Evolutionary conservation across 2,113 vertebrate genomes (phyloP).

Genomic region (Lophotis ruficrista): DNA sequence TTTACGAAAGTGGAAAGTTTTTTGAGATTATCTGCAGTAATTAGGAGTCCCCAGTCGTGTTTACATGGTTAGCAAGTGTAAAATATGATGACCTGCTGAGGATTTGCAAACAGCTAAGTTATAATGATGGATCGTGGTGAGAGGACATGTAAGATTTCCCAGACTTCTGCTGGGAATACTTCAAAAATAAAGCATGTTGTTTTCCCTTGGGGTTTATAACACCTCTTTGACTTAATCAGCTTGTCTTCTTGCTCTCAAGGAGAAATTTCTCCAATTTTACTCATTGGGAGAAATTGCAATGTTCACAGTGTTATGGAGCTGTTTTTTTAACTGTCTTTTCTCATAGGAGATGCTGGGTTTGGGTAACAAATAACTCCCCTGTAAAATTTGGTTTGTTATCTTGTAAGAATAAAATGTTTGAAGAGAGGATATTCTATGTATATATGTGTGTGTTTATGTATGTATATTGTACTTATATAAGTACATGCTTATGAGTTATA

Average conservation of each 20-base stretch:
- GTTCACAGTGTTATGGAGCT: not conserved
- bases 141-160: conserved; percentile 64
- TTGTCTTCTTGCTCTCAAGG: conserved; percentile 68
- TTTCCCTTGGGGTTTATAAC: conserved; percentile 68
- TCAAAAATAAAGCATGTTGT: conserved; percentile 69
- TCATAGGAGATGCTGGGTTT: conserved; percentile 15
- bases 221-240: conserved; percentile 76
- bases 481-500: not conserved
- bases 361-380: conserved; percentile 19
- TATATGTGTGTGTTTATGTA: not conserved
- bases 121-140: conserved; percentile 68
- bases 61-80: conserved; percentile 74
- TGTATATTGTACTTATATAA: not conserved
- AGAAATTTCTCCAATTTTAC: conserved; percentile 68
- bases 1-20: conserved; percentile 58
- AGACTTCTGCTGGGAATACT: conserved; percentile 71
- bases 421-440: not conserved
- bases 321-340: conserved; percentile 56
- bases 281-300: conserved; percentile 45
- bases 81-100: conserved; percentile 73
- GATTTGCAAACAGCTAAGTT: conserved; percentile 71
- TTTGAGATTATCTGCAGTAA: conserved; percentile 70
- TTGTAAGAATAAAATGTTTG: conserved; percentile 10
- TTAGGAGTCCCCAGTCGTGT: conserved; percentile 70
- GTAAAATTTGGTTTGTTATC: conserved; percentile 10